A percentile compares a stretch with the other conserved stretches of the same genome.
Conservation (phyloP, 1,140 invertebrate genomes). For the Euura lappo region DNA sequence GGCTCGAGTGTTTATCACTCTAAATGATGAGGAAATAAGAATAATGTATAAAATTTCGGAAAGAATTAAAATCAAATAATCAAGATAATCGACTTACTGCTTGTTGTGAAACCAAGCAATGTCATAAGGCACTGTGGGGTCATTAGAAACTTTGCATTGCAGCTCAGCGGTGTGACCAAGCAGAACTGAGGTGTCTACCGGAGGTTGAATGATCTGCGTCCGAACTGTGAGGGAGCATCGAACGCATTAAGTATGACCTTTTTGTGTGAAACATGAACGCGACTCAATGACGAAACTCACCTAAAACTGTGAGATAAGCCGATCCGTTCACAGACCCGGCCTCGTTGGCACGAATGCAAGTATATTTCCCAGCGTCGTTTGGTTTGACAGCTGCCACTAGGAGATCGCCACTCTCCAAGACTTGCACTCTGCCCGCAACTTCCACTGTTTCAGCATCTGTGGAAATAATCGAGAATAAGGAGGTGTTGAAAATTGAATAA, state of each 20-base stretch:
- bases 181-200: slow-evolving; percentile 86
- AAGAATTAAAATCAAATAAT: slow-evolving; percentile 4
- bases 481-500: slow-evolving; percentile 23
- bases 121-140: slow-evolving; percentile 87
- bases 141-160: slow-evolving; percentile 92
- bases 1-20: slow-evolving; percentile 67
- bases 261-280: not conserved
- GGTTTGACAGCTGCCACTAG: slow-evolving; percentile 84
- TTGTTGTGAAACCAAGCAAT: slow-evolving; percentile 92
- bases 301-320: slow-evolving; percentile 81
- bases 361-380: slow-evolving; percentile 86
- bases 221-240: slow-evolving; percentile 68
- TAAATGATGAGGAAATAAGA: slow-evolving; percentile 36
- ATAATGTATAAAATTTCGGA: slow-evolving; percentile 12
- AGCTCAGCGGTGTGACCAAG: slow-evolving; percentile 89
- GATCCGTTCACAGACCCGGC: slow-evolving; percentile 84
- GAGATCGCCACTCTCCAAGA: slow-evolving; percentile 84
- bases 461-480: slow-evolving; percentile 34
- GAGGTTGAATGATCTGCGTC: slow-evolving; percentile 91
- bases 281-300: slow-evolving; percentile 61
- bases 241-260: slow-evolving; percentile 10
- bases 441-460: slow-evolving; percentile 63
- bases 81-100: slow-evolving; percentile 67
- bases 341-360: slow-evolving; percentile 86
- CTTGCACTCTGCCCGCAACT: slow-evolving; percentile 76